These are phyloP conservation scores for Molossus alvarezi DNA, from an alignment of 2,797 vertebrate genomes.

Conservation along the genomic window DNA sequence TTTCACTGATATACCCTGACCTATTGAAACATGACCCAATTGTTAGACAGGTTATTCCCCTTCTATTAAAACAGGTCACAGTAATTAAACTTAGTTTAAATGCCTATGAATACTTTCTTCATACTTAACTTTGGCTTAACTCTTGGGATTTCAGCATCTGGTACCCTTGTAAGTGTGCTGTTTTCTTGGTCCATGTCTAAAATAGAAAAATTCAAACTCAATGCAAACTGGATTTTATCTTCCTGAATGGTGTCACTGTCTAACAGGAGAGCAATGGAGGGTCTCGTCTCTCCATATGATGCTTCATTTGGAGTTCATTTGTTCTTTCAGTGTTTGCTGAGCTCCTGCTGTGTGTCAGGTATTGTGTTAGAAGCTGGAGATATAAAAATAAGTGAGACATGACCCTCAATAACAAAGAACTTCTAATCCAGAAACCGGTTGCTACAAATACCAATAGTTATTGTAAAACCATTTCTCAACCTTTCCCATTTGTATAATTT, in stretches of 20 bases:
- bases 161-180: background rate
- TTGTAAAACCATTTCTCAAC: background rate
- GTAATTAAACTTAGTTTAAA: background rate
- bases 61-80: background rate
- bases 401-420: background rate
- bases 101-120: background rate
- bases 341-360: background rate
- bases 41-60: background rate
- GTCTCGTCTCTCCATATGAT: background rate
- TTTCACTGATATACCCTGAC: background rate
- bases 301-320: background rate
- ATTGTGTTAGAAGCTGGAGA: background rate
- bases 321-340: background rate
- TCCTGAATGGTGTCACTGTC: background rate
- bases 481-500: background rate
- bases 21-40: background rate
- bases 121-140: background rate
- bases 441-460: background rate
- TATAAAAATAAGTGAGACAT: background rate
- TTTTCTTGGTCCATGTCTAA: constrained; percentile 1
- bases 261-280: background rate
- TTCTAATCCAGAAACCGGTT: background rate
- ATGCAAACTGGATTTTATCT: background rate
- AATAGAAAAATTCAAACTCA: background rate
- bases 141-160: background rate